These are phyloP conservation scores for Spondyliosoma cantharus DNA, from an alignment of 2,797 vertebrate species.

Conservation along the genomic window DNA sequence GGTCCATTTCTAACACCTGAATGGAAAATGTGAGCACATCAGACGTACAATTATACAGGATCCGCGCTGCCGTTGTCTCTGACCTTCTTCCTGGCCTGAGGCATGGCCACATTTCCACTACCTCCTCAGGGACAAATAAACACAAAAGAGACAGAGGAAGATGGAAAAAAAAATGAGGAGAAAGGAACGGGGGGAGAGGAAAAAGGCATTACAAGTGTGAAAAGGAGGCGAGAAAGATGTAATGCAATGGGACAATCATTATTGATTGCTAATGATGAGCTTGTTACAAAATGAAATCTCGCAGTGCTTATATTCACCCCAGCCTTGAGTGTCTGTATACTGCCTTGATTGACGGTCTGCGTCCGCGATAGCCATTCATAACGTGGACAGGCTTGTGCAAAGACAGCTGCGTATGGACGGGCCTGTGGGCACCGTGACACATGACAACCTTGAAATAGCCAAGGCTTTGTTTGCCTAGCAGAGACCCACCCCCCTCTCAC, in stretches of 20 bases:
- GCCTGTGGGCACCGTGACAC: conserved; percentile 66
- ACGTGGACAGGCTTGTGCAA: conserved; percentile 63
- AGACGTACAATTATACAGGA: conserved; percentile 29
- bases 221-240: neutral
- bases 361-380: conserved; percentile 59
- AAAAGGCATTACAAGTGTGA: neutral
- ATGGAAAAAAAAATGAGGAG: neutral
- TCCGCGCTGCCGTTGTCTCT: conserved; percentile 19
- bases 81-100: conserved; percentile 41
- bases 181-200: neutral
- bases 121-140: conserved; percentile 36
- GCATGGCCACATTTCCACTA: conserved; percentile 30
- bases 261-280: conserved; percentile 38
- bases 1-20: conserved; percentile 12
- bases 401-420: conserved; percentile 56
- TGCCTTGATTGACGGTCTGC: conserved; percentile 58
- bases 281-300: conserved; percentile 14
- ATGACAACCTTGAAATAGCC: conserved; percentile 70
- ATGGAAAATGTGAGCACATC: conserved; percentile 40
- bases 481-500: conserved; percentile 20
- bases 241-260: conserved; percentile 3
- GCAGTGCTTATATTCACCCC: neutral
- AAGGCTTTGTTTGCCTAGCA: conserved; percentile 65
- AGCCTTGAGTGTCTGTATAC: conserved; percentile 35
- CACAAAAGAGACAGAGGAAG: conserved; percentile 8